Evolutionary conservation across 2,113 vertebrate species (phyloP).

Genomic region (Bombycilla garrulus): DNA sequence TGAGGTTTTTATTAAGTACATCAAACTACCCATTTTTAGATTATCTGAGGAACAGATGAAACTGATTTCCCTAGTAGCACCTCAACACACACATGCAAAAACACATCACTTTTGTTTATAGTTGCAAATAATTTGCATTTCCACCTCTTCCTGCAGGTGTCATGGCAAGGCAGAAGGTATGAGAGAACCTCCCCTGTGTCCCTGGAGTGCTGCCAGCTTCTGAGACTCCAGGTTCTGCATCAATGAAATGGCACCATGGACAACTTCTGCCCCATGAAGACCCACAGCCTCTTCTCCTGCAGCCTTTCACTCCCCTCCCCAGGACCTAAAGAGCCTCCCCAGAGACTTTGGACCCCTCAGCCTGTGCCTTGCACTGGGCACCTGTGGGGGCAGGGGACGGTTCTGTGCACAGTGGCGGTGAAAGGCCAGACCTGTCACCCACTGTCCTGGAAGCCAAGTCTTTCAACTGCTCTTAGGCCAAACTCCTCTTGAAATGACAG

Average conservation of each 20-base stretch:
- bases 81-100: background rate
- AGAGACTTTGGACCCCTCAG: background rate
- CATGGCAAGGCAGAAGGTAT: conserved; percentile 49
- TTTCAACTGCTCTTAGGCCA: background rate
- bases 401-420: background rate
- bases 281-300: background rate
- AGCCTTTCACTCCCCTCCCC: background rate
- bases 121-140: background rate
- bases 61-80: background rate
- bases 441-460: background rate
- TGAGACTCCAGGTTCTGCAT: background rate
- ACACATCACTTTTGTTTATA: accelerated
- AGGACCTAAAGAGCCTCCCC: background rate
- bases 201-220: background rate
- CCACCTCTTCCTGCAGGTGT: conserved; percentile 40
- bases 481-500: background rate
- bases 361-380: background rate
- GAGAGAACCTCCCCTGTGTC: background rate
- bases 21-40: background rate
- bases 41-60: background rate
- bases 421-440: background rate
- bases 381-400: accelerated
- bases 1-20: background rate
- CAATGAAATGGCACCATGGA: background rate
- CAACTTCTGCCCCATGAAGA: background rate